These are phyloP conservation scores for Agrotis puta DNA, from an alignment of 2,888 invertebrate genomes.

Conservation along the genomic window DNA sequence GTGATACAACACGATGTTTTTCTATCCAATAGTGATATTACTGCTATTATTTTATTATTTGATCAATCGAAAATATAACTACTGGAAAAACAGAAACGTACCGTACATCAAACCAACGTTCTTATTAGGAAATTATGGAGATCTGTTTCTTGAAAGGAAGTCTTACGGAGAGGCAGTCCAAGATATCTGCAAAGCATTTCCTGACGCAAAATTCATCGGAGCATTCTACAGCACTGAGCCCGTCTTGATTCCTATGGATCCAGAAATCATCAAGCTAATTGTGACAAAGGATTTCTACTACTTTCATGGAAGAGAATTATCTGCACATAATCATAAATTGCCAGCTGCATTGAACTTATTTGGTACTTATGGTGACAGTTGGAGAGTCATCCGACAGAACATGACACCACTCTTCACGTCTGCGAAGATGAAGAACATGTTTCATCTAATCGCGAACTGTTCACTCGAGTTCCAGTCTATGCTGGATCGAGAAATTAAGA, in stretches of 20 bases:
- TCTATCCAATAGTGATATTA: slow-evolving; percentile 13
- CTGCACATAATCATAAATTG: slow-evolving; percentile 53
- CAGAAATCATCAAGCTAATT: slow-evolving; percentile 72
- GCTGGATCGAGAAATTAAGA: background rate
- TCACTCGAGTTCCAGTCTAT: background rate
- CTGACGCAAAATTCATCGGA: slow-evolving; percentile 71
- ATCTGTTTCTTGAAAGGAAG: slow-evolving; percentile 61
- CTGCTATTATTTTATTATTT: slow-evolving; percentile 41
- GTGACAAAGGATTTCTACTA: slow-evolving; percentile 73
- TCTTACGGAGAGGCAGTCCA: slow-evolving; percentile 45
- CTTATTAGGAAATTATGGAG: slow-evolving; percentile 71
- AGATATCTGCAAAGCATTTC: slow-evolving; percentile 69
- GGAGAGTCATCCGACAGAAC: background rate
- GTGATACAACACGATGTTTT: slow-evolving; percentile 33
- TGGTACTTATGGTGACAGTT: background rate
- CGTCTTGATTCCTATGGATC: slow-evolving; percentile 70
- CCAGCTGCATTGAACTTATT: background rate
- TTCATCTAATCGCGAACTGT: too few species aligned
- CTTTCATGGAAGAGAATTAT: slow-evolving; percentile 70
- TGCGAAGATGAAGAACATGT: background rate
- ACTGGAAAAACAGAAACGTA: slow-evolving; percentile 70
- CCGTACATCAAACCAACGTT: slow-evolving; percentile 60
- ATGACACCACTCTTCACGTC: background rate
- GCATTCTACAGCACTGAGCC: slow-evolving; percentile 73
- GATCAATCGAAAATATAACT: slow-evolving; percentile 50